These are phyloP conservation scores for fruit fly (Drosophila melanogaster) DNA, from an alignment of 1,140 invertebrate species.

Conservation along the genomic window Release_6_plus_ISO1_MT NT_033777.3:25049001-25049500, in stretches of 20 bases:
- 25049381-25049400: conserved; percentile 30
- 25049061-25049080: background rate
- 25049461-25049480: no score
- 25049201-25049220: conserved; percentile 2
- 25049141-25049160: conserved; percentile 9
- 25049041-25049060: background rate
- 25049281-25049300: conserved; percentile 27
- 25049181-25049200: conserved; percentile 27
- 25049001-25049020: conserved; percentile 13
- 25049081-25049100: conserved; percentile 6
- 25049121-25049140: conserved; percentile 36
- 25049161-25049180: conserved; percentile 20
- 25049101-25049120: conserved; percentile 33
- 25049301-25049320: conserved; percentile 25
- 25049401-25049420: conserved; percentile 42
- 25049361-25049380: conserved; percentile 29
- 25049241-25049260: background rate
- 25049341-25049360: conserved; percentile 9
- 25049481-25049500: background rate
- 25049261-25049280: conserved; percentile 51
- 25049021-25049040: conserved; percentile 1
- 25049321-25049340: conserved; percentile 40
- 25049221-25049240: background rate
- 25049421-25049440: conserved; percentile 39
- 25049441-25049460: conserved; percentile 1